Evolutionary conservation across 2,888 invertebrate genomes (phyloP), one percentile per base, ranked within the genome.

Genomic region (Perdita meconis): DNA sequence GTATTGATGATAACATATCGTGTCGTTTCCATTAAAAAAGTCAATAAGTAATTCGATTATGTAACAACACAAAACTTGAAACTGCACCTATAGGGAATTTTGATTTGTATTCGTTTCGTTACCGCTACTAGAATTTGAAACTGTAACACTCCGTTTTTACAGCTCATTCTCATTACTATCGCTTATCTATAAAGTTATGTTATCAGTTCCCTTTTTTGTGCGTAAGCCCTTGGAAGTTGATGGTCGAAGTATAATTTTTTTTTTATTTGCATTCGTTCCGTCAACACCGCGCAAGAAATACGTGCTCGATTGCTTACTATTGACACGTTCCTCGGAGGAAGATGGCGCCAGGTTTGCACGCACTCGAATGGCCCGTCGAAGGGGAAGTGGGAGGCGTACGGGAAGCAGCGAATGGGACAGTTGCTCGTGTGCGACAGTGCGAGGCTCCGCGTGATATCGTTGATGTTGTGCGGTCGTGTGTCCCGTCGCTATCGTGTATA

Each of bases 341-440:
- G 79, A 47, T 65, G 80, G 68, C 80, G 47, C 75, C 61, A 65
- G 44, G 16, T 6, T 53, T 40, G 66, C 24, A 44, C 51, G 38
- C 42, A 59, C 50, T 70, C 56, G 51, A 60, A 57, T 63, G 56
- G 53, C 30, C 42, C 65, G n/a, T n/a, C n/a, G n/a, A n/a, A 47
- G 47, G 70, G 67, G 66, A 40, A 47, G 50, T n/a, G 53, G 50
- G 71, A 55, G 51, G 74, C 59, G 12, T 71, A 67, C 19, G 68
- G 47, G 12, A 75, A 75, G 50, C 68, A 53, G 38, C 71, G 64
- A 75, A 66, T 63, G 65, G 79, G 77, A 74, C 85, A 85, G 86
- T 86, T 76, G 85, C 74, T 84, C 84, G 87, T 86, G 85, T 84
- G 87, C 85, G 87, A 82, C 74, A 80, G 85, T 84, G 87, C 85